A percentile compares a stretch with the other conserved stretches of the same genome.
Evolutionary conservation across 2,797 vertebrate genomes (phyloP).

Genomic region (Anguilla megastoma): DNA sequence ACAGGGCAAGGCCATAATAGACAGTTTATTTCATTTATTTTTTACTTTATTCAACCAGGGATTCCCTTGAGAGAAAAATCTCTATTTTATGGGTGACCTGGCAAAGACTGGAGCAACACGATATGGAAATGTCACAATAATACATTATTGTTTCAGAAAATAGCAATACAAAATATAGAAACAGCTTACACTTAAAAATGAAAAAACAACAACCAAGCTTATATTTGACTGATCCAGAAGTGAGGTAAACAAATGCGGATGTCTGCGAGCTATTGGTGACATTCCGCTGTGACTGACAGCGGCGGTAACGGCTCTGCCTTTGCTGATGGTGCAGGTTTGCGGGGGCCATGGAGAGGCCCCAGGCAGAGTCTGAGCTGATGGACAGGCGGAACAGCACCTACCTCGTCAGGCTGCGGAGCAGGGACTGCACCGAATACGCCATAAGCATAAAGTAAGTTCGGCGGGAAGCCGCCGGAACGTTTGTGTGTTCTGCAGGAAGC

Average conservation of each 20-base stretch:
- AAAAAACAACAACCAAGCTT: not conserved
- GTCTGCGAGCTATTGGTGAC: not conserved
- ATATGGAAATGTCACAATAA: too few species aligned
- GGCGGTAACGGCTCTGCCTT: not conserved
- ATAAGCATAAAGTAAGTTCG: constrained; percentile 96
- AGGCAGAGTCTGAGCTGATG: constrained; percentile 89
- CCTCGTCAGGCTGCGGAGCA: constrained; percentile 89
- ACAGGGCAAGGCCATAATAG: not conserved
- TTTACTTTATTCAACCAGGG: too few species aligned
- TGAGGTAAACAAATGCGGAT: not conserved
- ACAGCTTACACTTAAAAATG: not conserved
- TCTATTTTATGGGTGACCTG: too few species aligned
- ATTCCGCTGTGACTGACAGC: not conserved
- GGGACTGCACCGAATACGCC: constrained; percentile 91
- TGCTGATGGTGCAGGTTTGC: constrained; percentile 80
- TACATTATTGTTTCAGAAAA: not conserved
- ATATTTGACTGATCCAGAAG: not conserved
- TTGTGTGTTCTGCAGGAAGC: not conserved
- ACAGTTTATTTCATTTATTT: not conserved
- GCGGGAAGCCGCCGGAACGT: not conserved
- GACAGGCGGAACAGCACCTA: constrained; percentile 94
- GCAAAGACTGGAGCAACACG: too few species aligned
- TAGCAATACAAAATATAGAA: not conserved
- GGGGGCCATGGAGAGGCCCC: constrained; percentile 88
- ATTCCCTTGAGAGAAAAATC: too few species aligned